Conservation (phyloP, 2,113 vertebrate genomes). For the Camelus dromedarius region DNA sequence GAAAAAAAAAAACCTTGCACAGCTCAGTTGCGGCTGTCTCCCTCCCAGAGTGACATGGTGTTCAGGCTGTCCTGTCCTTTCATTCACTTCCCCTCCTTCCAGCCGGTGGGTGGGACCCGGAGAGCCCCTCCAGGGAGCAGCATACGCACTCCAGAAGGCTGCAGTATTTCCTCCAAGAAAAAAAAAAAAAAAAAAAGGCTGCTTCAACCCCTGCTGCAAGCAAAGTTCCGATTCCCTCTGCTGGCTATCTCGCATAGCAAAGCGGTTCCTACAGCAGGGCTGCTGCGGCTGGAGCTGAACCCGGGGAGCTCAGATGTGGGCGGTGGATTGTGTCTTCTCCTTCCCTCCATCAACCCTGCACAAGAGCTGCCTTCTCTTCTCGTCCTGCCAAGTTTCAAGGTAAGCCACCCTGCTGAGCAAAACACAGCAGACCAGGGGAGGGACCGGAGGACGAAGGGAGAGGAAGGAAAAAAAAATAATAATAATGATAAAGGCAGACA, state of each 20-base stretch:
- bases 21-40: conserved; percentile 88
- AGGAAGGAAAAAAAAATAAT: conserved; percentile 56
- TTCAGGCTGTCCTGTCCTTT: conserved; percentile 90
- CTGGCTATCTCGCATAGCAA: conserved; percentile 87
- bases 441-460: conserved; percentile 36
- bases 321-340: conserved; percentile 30
- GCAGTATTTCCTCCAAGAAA: conserved; percentile 92
- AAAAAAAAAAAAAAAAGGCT: conserved; percentile 76
- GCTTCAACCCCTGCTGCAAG: conserved; percentile 83
- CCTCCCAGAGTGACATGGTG: conserved; percentile 93
- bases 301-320: conserved; percentile 27
- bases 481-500: background rate
- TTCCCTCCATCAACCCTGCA: conserved; percentile 10
- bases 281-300: conserved; percentile 60
- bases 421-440: conserved; percentile 50
- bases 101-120: conserved; percentile 92
- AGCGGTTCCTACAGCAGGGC: conserved; percentile 69
- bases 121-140: conserved; percentile 90
- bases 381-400: conserved; percentile 66
- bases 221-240: conserved; percentile 91
- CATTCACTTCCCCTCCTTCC: conserved; percentile 91
- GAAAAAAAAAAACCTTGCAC: conserved; percentile 79
- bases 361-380: conserved; percentile 15
- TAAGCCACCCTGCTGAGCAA: conserved; percentile 44
- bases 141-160: conserved; percentile 93